phyloP scores from a whole-genome alignment of 1,140 invertebrate genomes.

The Lepidurus couesii region DNA sequence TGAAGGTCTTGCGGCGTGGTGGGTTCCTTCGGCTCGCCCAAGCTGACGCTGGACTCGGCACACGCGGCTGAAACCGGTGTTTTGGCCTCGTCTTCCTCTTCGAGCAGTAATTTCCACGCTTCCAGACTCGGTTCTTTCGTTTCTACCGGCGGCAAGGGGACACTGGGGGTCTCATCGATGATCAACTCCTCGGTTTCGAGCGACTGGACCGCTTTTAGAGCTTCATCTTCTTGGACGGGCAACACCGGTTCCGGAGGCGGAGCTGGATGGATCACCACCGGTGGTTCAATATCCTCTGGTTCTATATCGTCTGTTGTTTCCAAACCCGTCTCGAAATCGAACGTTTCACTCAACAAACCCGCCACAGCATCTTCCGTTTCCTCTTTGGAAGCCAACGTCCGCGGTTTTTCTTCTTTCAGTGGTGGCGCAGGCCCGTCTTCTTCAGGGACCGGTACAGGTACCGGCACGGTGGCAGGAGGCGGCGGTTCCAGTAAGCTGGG shows the following conservation, averaged over 20 bases:
- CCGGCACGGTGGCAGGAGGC: neutral
- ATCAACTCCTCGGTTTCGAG: slow-evolving; percentile 32
- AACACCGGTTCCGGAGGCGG: neutral
- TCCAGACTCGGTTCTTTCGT: neutral
- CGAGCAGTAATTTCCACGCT: neutral
- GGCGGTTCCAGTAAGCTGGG: slow-evolving; percentile 22
- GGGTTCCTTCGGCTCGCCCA: neutral
- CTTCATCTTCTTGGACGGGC: slow-evolving; percentile 30
- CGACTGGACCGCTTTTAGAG: slow-evolving; percentile 31
- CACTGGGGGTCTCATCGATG: neutral
- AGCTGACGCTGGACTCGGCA: neutral
- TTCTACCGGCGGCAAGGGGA: slow-evolving; percentile 14
- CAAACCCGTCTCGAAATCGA: slow-evolving; percentile 51
- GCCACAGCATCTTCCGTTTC: slow-evolving; percentile 88
- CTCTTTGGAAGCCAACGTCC: slow-evolving; percentile 80
- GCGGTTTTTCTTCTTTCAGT: slow-evolving; percentile 60
- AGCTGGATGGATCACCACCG: neutral
- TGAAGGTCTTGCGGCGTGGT: slow-evolving; percentile 12
- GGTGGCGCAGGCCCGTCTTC: neutral
- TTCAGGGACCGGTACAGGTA: neutral
- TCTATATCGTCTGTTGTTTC: slow-evolving; percentile 15
- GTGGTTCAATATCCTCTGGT: slow-evolving; percentile 7
- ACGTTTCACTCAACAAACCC: slow-evolving; percentile 74
- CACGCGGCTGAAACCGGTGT: neutral
- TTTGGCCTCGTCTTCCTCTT: slow-evolving; percentile 23